Evolutionary conservation across 2,113 vertebrate species (phyloP).

Genomic region (Sceloporus undulatus): DNA sequence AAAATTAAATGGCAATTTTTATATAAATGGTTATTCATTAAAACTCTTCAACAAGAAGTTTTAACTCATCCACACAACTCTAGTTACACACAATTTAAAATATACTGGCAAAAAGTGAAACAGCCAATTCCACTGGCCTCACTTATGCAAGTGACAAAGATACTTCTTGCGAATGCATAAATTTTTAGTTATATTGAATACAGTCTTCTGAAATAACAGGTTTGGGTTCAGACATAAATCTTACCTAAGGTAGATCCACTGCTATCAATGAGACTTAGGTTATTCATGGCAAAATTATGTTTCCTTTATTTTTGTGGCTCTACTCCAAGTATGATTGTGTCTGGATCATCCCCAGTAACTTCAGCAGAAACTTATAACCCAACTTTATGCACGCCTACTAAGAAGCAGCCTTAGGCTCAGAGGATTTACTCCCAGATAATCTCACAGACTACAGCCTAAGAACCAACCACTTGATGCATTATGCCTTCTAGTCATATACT

Average conservation of each 20-base stretch:
- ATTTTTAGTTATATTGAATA: conserved; percentile 55
- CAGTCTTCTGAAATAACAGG: conserved; percentile 52
- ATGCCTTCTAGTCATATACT: background rate
- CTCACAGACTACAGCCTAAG: background rate
- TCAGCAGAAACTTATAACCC: conserved; percentile 4
- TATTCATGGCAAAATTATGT: background rate
- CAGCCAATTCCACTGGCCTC: conserved; percentile 51
- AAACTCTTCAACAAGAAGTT: conserved; percentile 72
- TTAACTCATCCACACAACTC: conserved; percentile 68
- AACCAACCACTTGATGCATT: background rate
- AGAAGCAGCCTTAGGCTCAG: background rate
- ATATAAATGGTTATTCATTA: conserved; percentile 67
- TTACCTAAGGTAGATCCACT: too few species aligned
- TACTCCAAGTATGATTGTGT: background rate
- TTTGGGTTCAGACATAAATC: too few species aligned
- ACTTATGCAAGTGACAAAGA: conserved; percentile 43
- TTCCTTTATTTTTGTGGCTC: background rate
- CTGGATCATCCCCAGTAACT: conserved; percentile 23
- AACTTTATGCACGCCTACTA: background rate
- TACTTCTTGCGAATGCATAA: conserved; percentile 48
- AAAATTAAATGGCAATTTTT: conserved; percentile 72
- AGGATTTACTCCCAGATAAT: background rate
- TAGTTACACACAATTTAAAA: conserved; percentile 67
- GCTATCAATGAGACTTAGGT: too few species aligned
- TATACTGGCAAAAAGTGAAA: conserved; percentile 52